Evolutionary conservation across 2,113 vertebrate genomes (phyloP), one percentile per base, ranked within the genome.

Genomic region (Glareola pratincola): DNA sequence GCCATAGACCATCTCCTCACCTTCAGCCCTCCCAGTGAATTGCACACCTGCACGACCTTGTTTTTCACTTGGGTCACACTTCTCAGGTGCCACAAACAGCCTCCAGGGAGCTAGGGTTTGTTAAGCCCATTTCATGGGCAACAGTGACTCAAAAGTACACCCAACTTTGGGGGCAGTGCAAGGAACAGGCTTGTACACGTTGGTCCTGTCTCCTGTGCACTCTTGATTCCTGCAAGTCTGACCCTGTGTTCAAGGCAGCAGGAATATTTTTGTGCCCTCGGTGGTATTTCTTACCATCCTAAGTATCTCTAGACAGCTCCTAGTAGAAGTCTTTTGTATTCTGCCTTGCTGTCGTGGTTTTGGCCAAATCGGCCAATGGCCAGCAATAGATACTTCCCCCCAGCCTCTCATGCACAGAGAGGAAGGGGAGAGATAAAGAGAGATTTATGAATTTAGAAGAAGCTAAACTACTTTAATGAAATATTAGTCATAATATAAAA

Each of bases 1-100:
- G 63, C 39, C 80, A 56, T 36, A 66, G 57, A 56, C 20, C 26
- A 60, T 36, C 18, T 88, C 20, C 72, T 83, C 36, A 26, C 23
- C 36, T 76, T 72, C 72, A 83, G 67, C 32, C n/a, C 20, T 85
- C 32, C 12, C 45, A 78, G 37, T 3, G 26, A 54, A 32, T 34
- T 34, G 14, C 56, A 69, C 34, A 64, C 20, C 26, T 0, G 0
- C 5, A 2, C 5, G 14, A 43, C 48, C 36, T 84, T 77, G 50
- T 30, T 81, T 81, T 86, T 77, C 62, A 69, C 50, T 21, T 17
- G 27, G 21, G 19, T 45, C 30, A 39, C 64, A 45, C 14, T 78
- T 87, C 77, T 36, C 48, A 19, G 45, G 48, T 51, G 23, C 17
- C 47, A 57, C 1, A 1, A 91, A 27, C 48, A 94, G 67, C 43